Conservation (phyloP, 1,140 invertebrate genomes). For the Apis laboriosa region DNA sequence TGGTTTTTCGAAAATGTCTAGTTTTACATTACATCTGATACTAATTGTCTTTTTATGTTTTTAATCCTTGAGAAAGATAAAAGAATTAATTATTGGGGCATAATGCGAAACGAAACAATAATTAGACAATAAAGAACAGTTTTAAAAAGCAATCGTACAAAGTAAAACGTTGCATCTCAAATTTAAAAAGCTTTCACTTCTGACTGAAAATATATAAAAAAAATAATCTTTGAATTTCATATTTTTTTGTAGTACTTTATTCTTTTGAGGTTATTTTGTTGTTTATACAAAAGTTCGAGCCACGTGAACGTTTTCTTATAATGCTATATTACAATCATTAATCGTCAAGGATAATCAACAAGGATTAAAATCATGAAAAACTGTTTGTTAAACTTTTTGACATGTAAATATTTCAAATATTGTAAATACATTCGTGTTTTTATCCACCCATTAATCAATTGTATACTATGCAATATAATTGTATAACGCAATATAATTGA, state of each 20-base stretch:
- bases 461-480: neutral
- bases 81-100: neutral
- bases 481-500: neutral
- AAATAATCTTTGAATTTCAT: too few species aligned
- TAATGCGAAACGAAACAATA: neutral
- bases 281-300: neutral
- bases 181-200: neutral
- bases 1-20: neutral
- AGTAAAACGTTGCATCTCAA: neutral
- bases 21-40: neutral
- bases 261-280: neutral
- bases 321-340: constrained; percentile 12
- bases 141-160: constrained; percentile 6
- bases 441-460: neutral
- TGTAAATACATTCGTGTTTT: constrained; percentile 38
- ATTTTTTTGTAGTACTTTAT: neutral
- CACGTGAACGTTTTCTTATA: neutral
- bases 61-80: neutral
- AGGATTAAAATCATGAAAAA: constrained; percentile 24
- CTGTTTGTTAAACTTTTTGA: neutral
- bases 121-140: constrained; percentile 30
- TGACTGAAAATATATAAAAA: too few species aligned
- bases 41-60: neutral
- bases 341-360: neutral
- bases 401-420: constrained; percentile 25